Evolutionary conservation across 2,888 invertebrate genomes (phyloP).

Genomic region (Omphaloscelis lunosa): DNA sequence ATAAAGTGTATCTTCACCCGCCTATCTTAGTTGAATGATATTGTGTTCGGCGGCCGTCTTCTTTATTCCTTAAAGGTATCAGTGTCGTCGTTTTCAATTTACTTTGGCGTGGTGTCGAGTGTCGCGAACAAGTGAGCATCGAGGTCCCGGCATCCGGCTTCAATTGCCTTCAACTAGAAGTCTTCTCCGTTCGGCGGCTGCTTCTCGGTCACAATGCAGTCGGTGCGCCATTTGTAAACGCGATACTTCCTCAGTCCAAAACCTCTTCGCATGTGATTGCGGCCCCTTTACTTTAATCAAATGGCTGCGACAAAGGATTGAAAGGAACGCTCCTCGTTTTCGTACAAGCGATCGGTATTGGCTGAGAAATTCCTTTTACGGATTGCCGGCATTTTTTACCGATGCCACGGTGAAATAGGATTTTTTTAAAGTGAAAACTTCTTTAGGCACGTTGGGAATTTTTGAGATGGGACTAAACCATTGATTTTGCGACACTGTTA

Average conservation of each 20-base stretch:
- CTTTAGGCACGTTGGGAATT: too few species aligned
- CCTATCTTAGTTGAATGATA: constrained; percentile 64
- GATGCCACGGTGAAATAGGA: constrained; percentile 72
- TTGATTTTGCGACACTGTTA: too few species aligned
- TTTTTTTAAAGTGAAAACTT: too few species aligned
- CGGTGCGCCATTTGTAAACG: constrained; percentile 89
- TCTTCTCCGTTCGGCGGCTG: constrained; percentile 67
- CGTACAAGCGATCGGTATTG: constrained; percentile 87
- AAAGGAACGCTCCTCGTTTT: constrained; percentile 87
- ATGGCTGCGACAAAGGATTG: constrained; percentile 90
- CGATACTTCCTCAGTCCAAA: constrained; percentile 89
- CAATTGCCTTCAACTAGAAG: constrained; percentile 83
- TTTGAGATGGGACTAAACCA: too few species aligned
- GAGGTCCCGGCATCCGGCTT: constrained; percentile 79
- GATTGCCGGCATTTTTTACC: constrained; percentile 83
- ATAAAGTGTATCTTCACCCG: constrained; percentile 66
- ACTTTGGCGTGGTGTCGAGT: constrained; percentile 77
- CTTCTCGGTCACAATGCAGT: constrained; percentile 82
- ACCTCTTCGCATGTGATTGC: constrained; percentile 87
- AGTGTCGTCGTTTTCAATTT: constrained; percentile 80
- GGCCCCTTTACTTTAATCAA: constrained; percentile 90
- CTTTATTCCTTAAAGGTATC: constrained; percentile 77
- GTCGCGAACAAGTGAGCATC: constrained; percentile 80
- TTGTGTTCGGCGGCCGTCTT: constrained; percentile 67
- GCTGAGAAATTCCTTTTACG: constrained; percentile 84